Evolutionary conservation across 2,888 invertebrate species (phyloP).

Genomic region (Cerceris ruficornis): DNA sequence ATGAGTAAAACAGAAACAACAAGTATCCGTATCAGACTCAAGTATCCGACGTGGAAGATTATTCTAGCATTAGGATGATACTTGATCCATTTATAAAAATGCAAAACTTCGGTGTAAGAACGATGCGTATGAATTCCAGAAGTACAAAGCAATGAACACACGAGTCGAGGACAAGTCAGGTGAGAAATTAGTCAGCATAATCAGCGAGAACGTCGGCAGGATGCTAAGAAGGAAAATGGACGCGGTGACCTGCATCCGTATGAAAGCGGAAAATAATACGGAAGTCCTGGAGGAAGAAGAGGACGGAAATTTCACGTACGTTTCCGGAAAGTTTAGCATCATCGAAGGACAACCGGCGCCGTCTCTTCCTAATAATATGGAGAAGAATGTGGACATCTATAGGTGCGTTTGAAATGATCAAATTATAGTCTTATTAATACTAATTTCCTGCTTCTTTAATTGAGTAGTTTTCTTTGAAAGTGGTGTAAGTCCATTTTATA

Average conservation of each 20-base stretch:
- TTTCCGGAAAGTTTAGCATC: constrained; percentile 91
- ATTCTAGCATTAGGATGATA: too few relatives aligned
- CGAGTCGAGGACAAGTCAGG: constrained; percentile 92
- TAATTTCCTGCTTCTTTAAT: neutral
- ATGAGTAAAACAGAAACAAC: too few relatives aligned
- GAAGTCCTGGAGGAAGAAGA: constrained; percentile 83
- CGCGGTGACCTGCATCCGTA: constrained; percentile 92
- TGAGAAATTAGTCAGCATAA: constrained; percentile 89
- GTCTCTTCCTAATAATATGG: constrained; percentile 72
- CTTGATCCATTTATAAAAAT: neutral
- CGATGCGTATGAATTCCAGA: constrained; percentile 82
- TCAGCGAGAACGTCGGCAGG: constrained; percentile 90
- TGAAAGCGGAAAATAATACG: constrained; percentile 88
- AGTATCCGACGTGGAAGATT: too few relatives aligned
- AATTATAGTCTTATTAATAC: neutral
- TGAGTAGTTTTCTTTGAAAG: too few relatives aligned
- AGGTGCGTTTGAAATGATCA: constrained; percentile 22
- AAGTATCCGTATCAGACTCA: too few relatives aligned
- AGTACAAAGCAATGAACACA: constrained; percentile 90
- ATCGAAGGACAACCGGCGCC: constrained; percentile 77
- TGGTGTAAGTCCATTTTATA: too few relatives aligned
- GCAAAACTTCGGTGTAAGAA: neutral
- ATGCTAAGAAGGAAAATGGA: constrained; percentile 95
- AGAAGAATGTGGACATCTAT: constrained; percentile 69
- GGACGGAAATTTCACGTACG: constrained; percentile 84